Conservation (phyloP, 2,888 invertebrate genomes). For the Cyclophora punctaria region DNA sequence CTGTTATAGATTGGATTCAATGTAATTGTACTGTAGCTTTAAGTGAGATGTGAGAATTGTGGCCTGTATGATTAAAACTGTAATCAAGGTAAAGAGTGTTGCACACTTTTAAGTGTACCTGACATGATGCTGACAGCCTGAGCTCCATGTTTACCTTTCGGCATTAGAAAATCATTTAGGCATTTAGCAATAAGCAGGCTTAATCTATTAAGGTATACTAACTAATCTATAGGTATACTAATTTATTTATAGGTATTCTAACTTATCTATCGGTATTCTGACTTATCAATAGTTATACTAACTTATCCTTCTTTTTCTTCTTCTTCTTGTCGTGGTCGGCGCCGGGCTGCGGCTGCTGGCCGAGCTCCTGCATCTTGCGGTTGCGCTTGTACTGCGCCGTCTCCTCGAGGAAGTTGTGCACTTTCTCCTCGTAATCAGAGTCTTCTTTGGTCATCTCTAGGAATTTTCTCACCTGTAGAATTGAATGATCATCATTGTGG, state of each 20-base stretch:
- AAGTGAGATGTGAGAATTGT: no score
- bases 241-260: conserved; percentile 34
- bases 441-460: conserved; percentile 87
- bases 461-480: conserved; percentile 78
- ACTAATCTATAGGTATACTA: conserved; percentile 23
- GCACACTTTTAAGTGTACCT: no score
- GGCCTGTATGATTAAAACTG: no score
- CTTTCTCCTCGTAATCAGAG: conserved; percentile 90
- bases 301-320: conserved; percentile 74
- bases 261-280: no score
- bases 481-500: no score
- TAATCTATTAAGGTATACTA: no score
- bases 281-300: conserved; percentile 24
- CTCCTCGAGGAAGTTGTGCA: conserved; percentile 89
- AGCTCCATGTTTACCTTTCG: no score
- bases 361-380: conserved; percentile 78
- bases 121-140: no score
- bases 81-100: no score
- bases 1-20: conserved; percentile 22
- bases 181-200: no score
- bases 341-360: conserved; percentile 72
- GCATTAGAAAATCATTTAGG: no score
- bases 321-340: conserved; percentile 67
- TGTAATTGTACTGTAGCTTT: no score
- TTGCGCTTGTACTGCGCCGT: conserved; percentile 86